Evolutionary conservation across 2,113 vertebrate genomes (phyloP), one percentile per base, ranked within the genome.

Genomic region (Pteropus alecto): DNA sequence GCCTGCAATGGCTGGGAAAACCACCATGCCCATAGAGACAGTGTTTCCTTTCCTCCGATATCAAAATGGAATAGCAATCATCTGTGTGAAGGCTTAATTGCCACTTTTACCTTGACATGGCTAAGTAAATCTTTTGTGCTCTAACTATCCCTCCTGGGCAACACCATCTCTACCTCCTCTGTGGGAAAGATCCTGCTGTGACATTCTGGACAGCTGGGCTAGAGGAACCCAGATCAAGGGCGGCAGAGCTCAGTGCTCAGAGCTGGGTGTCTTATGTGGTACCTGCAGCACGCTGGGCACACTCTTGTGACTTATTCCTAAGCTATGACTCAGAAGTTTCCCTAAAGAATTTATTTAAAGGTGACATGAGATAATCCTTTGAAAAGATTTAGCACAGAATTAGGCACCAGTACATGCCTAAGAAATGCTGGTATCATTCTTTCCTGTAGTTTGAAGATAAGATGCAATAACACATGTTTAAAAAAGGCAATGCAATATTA

Each of bases 251-350:
- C 33, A n/a, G 1, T 0, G 3, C 65, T 81, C 6, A 12, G 24
- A 77, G 46, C 33, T 5, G 30, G 4, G 11, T 28, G 67, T n/a
- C 6, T 54, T 38, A 0, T 10, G 15, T 13, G 56, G 65, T 1
- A 1, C 2, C 8, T 30, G 10, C 10, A 6, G 3, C 10, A 33
- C 4, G 2, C 28, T 33, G 3, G 8, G 6, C 0, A 0, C 0
- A 1, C 26, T 48, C 18, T 41, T 60, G 15, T 8, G 35, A 56
- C 0, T 60, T 24, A 54, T 43, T 33, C 30, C 13, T 65, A 10
- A 96, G 5, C 10, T 26, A 13, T 6, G 5, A 51, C 24, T 11
- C 12, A 26, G 30, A 38, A 56, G 8, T 13, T 61, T 61, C 21
- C 28, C 51, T 26, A 3, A 33, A 58, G 19, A 54, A 9, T 51